Base-by-base conservation (phyloP, 2,888 invertebrate genomes). In the Thalpophila matura region DNA sequence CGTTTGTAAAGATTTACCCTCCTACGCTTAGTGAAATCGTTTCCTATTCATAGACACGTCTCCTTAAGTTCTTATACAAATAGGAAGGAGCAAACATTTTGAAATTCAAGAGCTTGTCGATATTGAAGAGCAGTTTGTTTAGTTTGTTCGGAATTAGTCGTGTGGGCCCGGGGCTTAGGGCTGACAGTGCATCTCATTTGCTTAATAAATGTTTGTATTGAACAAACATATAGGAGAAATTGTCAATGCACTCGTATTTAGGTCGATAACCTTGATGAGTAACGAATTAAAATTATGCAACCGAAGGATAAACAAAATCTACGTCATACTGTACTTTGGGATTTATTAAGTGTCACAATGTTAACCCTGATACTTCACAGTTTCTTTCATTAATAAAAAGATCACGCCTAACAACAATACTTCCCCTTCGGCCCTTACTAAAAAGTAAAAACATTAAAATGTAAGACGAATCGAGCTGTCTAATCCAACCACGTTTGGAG, bases 401-500 rank as follows among this genome's bases (percentile, higher is more conserved):
- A 71, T 78, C 81, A 78, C 79, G 71, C 81, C 76, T 75, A 2
- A 12, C 14, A 53, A 77, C 74, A 66, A 67, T 60, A 42, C 10
- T 47, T 55, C 43, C 72, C 73, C 47, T 65, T 73, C 7, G 27
- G 24, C 14, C 6, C 12, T 40, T 40, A 12, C 5, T 20, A 22
- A 27, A n/a, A n/a, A n/a, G n/a, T n/a, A n/a, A 61, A 66, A 62
- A 51, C 45, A 55, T 74, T 89, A 87, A 85, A 87, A 88, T 88
- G 89, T 89, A 89, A 84, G 86, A 85, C 84, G 88, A 87, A 90
- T 90, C 81, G 87, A 89, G 81, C 84, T 82, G 87, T 83, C 89
- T 90, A 93, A 93, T 93, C 89, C 88, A 68, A 90, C 91, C 92
- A 81, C 89, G 87, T 84, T 74, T 91, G 83, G 85, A 93, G 93